phyloP scores from a whole-genome alignment of 2,113 vertebrate genomes.

The Sciurus niger region DNA sequence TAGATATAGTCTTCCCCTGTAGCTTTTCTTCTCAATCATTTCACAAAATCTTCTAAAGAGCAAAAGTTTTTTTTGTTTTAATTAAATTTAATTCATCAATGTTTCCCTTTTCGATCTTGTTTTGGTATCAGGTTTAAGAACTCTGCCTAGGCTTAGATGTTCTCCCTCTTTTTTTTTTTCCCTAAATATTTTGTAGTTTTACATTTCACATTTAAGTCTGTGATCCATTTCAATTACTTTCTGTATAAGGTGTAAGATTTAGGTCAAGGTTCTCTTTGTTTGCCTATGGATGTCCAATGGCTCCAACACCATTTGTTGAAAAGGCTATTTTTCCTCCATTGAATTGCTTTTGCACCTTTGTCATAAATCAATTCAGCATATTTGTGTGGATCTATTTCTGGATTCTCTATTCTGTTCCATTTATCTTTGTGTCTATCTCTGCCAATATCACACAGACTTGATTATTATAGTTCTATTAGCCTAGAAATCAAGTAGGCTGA shows the following conservation, averaged over 20 bases:
- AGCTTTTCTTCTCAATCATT: neutral
- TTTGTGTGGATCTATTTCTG: conserved; percentile 67
- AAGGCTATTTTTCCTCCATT: conserved; percentile 61
- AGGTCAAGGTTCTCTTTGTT: neutral
- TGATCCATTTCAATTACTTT: conserved; percentile 65
- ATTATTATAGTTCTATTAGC: conserved; percentile 55
- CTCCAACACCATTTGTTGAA: conserved; percentile 22
- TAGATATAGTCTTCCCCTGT: conserved; percentile 23
- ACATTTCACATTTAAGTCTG: conserved; percentile 24
- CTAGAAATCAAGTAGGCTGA: conserved; percentile 45
- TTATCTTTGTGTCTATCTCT: conserved; percentile 61
- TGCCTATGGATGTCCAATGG: conserved; percentile 41
- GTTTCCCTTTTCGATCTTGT: conserved; percentile 11
- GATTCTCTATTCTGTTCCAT: conserved; percentile 58
- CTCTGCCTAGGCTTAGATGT: neutral
- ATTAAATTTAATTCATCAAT: conserved; percentile 1
- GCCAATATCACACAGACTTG: conserved; percentile 37
- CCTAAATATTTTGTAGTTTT: conserved; percentile 52
- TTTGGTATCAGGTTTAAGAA: conserved; percentile 33
- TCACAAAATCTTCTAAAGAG: conserved; percentile 2
- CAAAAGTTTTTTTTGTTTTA: neutral
- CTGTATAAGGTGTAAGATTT: neutral
- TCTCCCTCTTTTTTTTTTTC: neutral
- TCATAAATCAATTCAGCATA: conserved; percentile 67
- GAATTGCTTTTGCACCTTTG: conserved; percentile 65